Percentiles rank a stretch among this genome's conserved stretches.
Evolutionary conservation across 2,888 invertebrate species (phyloP).

Genomic region (Microplitis deprimator): DNA sequence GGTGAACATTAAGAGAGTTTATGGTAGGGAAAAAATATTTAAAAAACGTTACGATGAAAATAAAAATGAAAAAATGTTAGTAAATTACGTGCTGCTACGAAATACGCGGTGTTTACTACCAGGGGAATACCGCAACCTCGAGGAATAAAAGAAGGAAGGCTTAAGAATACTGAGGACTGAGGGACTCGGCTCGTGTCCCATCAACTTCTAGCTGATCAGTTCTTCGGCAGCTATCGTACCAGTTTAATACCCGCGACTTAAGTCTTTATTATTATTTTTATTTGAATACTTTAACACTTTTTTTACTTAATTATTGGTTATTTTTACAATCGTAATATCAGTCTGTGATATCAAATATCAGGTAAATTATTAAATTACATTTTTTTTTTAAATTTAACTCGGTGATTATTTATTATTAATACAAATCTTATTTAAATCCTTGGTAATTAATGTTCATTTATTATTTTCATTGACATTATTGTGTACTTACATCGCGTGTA

Average conservation of each 20-base stretch:
- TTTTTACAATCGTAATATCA: too few relatives aligned
- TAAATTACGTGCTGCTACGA: slow-evolving; percentile 9
- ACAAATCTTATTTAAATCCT: background rate
- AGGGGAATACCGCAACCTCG: background rate
- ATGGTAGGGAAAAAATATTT: background rate
- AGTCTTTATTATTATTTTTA: background rate
- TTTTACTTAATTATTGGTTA: background rate
- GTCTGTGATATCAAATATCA: background rate
- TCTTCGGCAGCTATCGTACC: slow-evolving; percentile 9
- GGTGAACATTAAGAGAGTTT: background rate
- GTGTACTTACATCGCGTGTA: background rate
- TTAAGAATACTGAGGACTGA: slow-evolving; percentile 10
- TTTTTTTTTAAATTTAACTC: background rate
- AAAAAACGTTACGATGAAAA: background rate
- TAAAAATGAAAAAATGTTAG: background rate
- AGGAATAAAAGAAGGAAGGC: slow-evolving; percentile 19
- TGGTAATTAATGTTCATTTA: background rate
- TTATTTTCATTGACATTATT: background rate
- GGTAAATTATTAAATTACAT: background rate
- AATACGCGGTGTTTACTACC: background rate
- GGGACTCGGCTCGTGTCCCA: slow-evolving; percentile 23
- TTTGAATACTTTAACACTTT: background rate
- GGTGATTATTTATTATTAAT: background rate
- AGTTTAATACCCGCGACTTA: background rate
- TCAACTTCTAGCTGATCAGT: slow-evolving; percentile 27